A percentile compares a stretch with the other conserved stretches of the same genome.
These are phyloP conservation scores for Megalopta genalis DNA, from an alignment of 1,140 invertebrate genomes.

Conservation along the genomic window DNA sequence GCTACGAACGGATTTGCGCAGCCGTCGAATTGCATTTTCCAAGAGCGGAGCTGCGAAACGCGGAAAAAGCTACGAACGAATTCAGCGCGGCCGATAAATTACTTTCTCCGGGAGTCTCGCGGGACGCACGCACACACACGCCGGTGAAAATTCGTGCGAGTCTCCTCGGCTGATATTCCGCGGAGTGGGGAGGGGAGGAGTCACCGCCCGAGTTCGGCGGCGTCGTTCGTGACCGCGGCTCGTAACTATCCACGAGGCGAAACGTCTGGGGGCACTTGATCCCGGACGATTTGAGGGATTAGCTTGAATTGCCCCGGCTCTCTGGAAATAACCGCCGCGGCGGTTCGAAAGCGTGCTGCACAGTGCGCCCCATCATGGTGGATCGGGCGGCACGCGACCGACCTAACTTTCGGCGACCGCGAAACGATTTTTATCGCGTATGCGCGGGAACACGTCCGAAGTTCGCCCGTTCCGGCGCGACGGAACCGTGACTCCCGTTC, in stretches of 20 bases:
- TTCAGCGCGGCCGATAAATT: no score
- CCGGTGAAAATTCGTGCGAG: neutral
- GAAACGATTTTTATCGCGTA: slow-evolving; percentile 33
- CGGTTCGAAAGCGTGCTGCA: neutral
- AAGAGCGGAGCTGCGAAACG: no score
- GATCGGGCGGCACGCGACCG: slow-evolving; percentile 20
- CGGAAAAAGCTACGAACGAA: no score
- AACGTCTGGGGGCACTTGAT: slow-evolving; percentile 36
- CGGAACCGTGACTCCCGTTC: no score
- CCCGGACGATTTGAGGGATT: slow-evolving; percentile 44
- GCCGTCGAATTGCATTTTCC: neutral
- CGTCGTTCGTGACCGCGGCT: slow-evolving; percentile 47
- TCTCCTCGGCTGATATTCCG: neutral
- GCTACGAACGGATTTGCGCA: no score
- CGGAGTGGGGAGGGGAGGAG: no score
- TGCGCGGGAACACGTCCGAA: neutral
- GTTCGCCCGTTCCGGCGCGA: neutral
- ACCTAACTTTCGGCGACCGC: neutral
- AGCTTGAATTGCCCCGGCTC: slow-evolving; percentile 16
- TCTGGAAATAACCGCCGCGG: slow-evolving; percentile 5
- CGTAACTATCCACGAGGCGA: slow-evolving; percentile 47
- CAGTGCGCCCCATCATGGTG: neutral
- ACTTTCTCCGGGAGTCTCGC: no score
- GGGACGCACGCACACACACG: no score
- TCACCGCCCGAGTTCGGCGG: slow-evolving; percentile 33